These are phyloP conservation scores for Synanthedon tipuliformis DNA, from an alignment of 2,888 invertebrate genomes.

Conservation along the genomic window DNA sequence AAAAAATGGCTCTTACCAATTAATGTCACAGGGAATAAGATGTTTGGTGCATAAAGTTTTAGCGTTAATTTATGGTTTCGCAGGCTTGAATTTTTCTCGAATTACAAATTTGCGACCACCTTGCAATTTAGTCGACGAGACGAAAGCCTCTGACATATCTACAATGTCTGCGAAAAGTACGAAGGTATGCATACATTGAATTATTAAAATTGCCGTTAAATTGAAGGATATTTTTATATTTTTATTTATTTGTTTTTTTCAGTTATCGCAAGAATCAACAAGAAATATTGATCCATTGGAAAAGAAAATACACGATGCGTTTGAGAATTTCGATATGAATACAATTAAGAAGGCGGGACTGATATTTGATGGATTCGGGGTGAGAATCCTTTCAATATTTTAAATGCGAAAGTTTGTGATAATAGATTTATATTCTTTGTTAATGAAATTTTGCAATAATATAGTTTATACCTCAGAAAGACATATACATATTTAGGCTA, in stretches of 20 bases:
- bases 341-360: slow-evolving; percentile 79
- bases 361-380: slow-evolving; percentile 91
- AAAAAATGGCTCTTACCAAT: too few relatives aligned
- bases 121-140: slow-evolving; percentile 52
- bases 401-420: too few relatives aligned
- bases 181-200: not conserved
- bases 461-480: too few relatives aligned
- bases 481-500: too few relatives aligned
- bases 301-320: slow-evolving; percentile 36
- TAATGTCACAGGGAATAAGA: too few relatives aligned
- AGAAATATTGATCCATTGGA: slow-evolving; percentile 32
- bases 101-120: slow-evolving; percentile 47
- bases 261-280: slow-evolving; percentile 44
- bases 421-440: too few relatives aligned
- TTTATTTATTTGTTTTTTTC: slow-evolving; percentile 8
- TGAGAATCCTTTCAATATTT: slow-evolving; percentile 35
- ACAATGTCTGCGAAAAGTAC: slow-evolving; percentile 22
- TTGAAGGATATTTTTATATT: not conserved
- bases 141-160: slow-evolving; percentile 36
- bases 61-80: slow-evolving; percentile 3
- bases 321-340: slow-evolving; percentile 70
- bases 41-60: too few relatives aligned
- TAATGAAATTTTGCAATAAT: too few relatives aligned
- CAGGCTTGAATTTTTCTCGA: slow-evolving; percentile 60
- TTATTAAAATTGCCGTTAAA: not conserved